phyloP scores from a whole-genome alignment of 1,140 invertebrate genomes.

The Phocides pigmalion region DNA sequence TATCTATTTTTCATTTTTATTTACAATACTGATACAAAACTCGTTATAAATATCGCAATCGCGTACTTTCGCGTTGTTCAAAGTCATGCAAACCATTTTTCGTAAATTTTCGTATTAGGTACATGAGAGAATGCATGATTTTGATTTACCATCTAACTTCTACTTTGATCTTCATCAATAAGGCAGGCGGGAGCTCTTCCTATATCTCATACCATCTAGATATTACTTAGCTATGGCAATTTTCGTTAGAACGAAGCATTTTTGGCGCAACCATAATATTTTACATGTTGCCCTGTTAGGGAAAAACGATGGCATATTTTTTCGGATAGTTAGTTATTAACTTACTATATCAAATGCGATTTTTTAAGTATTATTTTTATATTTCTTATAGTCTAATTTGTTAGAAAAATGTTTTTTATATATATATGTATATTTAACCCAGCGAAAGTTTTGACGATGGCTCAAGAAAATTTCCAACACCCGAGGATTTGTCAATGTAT shows the following conservation, averaged over 20 bases:
- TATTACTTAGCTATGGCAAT: conserved; percentile 21
- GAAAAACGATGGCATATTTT: too few relatives aligned
- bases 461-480: too few relatives aligned
- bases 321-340: too few relatives aligned
- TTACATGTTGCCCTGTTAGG: too few relatives aligned
- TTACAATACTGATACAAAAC: conserved; percentile 33
- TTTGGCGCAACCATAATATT: not conserved
- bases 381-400: too few relatives aligned
- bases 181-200: conserved; percentile 32
- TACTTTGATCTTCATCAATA: conserved; percentile 25
- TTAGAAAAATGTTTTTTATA: too few relatives aligned
- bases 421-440: too few relatives aligned
- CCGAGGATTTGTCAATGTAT: too few relatives aligned
- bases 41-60: conserved; percentile 26
- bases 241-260: conserved; percentile 21
- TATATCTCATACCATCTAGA: conserved; percentile 28
- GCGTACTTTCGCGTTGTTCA: conserved; percentile 8
- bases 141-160: conserved; percentile 18
- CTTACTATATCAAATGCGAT: too few relatives aligned
- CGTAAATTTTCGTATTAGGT: conserved; percentile 4
- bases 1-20: conserved; percentile 18
- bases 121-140: conserved; percentile 8
- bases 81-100: conserved; percentile 18
- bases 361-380: too few relatives aligned
- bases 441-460: too few relatives aligned